Percentiles rank a stretch among this genome's conserved stretches.
These are phyloP conservation scores for Cinclus cinclus DNA, from an alignment of 2,113 vertebrate genomes.

Conservation along the genomic window DNA sequence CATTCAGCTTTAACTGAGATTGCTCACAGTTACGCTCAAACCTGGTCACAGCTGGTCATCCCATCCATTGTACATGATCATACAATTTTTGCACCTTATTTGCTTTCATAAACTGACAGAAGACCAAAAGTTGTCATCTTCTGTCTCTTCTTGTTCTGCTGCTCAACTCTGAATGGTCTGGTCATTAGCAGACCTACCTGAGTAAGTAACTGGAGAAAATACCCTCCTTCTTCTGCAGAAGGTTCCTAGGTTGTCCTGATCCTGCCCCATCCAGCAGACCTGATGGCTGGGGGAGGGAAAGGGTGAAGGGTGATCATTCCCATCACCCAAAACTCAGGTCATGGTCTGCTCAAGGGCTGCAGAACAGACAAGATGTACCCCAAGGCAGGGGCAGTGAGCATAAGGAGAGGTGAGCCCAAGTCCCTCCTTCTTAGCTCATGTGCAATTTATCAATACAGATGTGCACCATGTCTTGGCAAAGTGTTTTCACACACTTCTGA, in stretches of 20 bases:
- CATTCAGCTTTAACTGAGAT: background rate
- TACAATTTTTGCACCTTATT: background rate
- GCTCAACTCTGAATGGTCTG: background rate
- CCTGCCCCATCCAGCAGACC: background rate
- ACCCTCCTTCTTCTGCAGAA: background rate
- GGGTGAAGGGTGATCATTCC: background rate
- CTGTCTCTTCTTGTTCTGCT: background rate
- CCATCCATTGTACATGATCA: background rate
- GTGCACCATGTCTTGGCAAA: background rate
- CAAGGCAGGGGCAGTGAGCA: accelerated
- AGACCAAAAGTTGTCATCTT: background rate
- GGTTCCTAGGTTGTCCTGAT: background rate
- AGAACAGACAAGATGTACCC: background rate
- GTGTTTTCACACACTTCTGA: background rate
- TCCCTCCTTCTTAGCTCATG: background rate
- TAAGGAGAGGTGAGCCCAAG: background rate
- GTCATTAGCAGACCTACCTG: background rate
- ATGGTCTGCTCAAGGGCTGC: background rate
- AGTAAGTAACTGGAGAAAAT: background rate
- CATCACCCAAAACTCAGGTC: background rate
- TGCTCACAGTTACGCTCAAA: background rate
- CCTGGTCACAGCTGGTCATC: background rate
- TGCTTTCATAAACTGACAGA: background rate
- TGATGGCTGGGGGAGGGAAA: background rate
- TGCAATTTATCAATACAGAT: background rate